phyloP scores from a whole-genome alignment of 2,113 vertebrate genomes.

The Nibea albiflora region DNA sequence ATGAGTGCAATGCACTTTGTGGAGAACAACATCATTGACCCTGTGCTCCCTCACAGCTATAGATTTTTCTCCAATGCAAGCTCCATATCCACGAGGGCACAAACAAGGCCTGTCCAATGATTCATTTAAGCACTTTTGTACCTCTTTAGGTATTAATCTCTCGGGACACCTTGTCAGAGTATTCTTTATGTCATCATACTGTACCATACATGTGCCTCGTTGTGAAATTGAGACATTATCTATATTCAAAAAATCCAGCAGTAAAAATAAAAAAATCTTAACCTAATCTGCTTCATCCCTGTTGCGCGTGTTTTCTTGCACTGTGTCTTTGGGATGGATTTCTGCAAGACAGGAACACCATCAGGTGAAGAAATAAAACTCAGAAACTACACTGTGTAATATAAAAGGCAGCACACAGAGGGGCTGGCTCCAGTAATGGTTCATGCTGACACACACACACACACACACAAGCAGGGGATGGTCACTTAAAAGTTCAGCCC shows the following conservation, averaged over 20 bases:
- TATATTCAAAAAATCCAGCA: constrained; percentile 21
- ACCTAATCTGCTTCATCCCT: neutral
- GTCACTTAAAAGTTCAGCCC: constrained; percentile 74
- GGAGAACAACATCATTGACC: constrained; percentile 80
- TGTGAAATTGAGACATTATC: constrained; percentile 36
- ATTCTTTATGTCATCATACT: constrained; percentile 46
- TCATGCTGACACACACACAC: constrained; percentile 70
- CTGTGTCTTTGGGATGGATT: constrained; percentile 54
- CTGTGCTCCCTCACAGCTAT: constrained; percentile 65
- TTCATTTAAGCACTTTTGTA: constrained; percentile 66
- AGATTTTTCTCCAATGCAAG: constrained; percentile 68
- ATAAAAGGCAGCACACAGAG: constrained; percentile 67
- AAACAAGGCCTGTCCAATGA: constrained; percentile 57
- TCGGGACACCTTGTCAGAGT: constrained; percentile 50
- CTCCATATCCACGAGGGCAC: constrained; percentile 58
- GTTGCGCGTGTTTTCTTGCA: constrained; percentile 13
- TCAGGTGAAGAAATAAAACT: constrained; percentile 50
- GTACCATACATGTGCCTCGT: constrained; percentile 13
- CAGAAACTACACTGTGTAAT: constrained; percentile 50
- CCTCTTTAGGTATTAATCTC: constrained; percentile 60
- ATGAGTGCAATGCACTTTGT: constrained; percentile 73
- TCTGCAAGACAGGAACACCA: constrained; percentile 45
- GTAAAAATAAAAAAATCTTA: constrained; percentile 29
- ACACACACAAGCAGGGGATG: constrained; percentile 65
- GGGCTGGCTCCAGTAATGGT: constrained; percentile 57